A percentile compares a stretch with the other conserved stretches of the same genome.
Evolutionary conservation across 2,888 invertebrate species (phyloP).

Genomic region (Stenichneumon culpator): DNA sequence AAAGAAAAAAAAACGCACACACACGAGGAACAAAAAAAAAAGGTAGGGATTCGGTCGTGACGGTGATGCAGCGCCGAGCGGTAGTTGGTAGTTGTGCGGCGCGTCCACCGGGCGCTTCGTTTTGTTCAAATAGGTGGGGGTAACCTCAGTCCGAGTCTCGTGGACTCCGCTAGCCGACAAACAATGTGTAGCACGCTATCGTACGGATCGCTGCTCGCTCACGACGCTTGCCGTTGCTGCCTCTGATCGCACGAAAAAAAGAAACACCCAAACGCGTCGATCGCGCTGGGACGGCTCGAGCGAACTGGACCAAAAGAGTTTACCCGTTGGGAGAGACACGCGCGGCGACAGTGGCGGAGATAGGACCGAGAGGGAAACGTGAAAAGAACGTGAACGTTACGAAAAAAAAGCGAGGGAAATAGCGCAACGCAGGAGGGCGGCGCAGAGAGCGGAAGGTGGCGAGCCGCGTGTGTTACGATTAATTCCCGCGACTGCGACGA

Average conservation of each 20-base stretch:
- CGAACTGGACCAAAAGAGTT: constrained; percentile 45
- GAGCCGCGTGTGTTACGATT: constrained; percentile 35
- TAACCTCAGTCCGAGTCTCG: constrained; percentile 66
- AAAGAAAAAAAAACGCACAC: constrained; percentile 54
- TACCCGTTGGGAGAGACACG: constrained; percentile 15
- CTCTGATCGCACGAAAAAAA: constrained; percentile 19
- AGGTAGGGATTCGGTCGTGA: constrained; percentile 69
- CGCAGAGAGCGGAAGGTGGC: constrained; percentile 5
- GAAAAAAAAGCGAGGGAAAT: constrained; percentile 23
- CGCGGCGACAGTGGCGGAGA: constrained; percentile 10
- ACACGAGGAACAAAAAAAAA: constrained; percentile 55
- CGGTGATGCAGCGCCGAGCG: constrained; percentile 34
- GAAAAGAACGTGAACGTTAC: neutral
- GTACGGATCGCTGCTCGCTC: constrained; percentile 78
- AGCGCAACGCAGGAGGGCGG: neutral
- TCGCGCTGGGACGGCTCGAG: constrained; percentile 35
- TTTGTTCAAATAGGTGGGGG: constrained; percentile 58
- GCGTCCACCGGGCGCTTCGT: constrained; percentile 63
- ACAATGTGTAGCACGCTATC: constrained; percentile 83
- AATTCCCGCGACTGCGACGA: neutral
- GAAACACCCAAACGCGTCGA: constrained; percentile 15
- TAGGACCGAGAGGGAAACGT: constrained; percentile 1
- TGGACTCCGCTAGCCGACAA: constrained; percentile 75
- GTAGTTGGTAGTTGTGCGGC: constrained; percentile 59
- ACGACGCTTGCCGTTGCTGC: constrained; percentile 13